Evolutionary conservation across 2,888 invertebrate genomes (phyloP), one percentile per base, ranked within the genome.

Genomic region (Aricia artaxerxes): DNA sequence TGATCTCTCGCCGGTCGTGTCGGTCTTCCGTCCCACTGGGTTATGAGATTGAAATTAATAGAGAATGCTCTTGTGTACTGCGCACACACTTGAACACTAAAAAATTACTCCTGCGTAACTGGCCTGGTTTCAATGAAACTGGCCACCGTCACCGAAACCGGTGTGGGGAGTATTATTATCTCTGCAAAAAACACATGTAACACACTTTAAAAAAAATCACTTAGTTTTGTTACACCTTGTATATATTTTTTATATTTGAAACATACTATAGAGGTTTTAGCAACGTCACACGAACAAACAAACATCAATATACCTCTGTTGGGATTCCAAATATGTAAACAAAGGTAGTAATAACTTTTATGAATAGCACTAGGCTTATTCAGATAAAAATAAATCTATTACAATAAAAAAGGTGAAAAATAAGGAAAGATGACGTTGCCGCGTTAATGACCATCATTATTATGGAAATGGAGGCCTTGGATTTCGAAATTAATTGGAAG

Each of bases 241-340:
- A 35, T 40, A 40, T 40, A 4, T 49, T 49, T 53, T 9, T 49
- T 49, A 57, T 57, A 38, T 57, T 57, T 16, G 60, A 16, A 60
- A 60, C 60, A 16, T 60, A 60, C 16, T 60, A 7, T 61, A 61
- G 61, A 61, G 7, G 61, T 24, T 24, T 24, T 24, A 61, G 61
- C 7, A 61, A 3, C 24, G 24, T 61, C 16, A 61, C 6, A 64
- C 4, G 13, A 69, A 69, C 16, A 69, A 69, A 69, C 69, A 69
- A 69, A 69, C 69, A 69, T 69, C 35, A 35, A 35, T 64, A 64
- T 64, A 64, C 31, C 64, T 64, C 31, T 69, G 69, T 35, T 35
- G 35, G 64, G 31, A 64, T 35, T 35, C 64, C 13, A 16, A 35
- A 69, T 69, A 69, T 69, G 69, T 11, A 35, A 69, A 69, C 35